Evolutionary conservation across 2,797 vertebrate genomes (phyloP), one percentile per base, ranked within the genome.

Genomic region (Bufotes viridis): DNA sequence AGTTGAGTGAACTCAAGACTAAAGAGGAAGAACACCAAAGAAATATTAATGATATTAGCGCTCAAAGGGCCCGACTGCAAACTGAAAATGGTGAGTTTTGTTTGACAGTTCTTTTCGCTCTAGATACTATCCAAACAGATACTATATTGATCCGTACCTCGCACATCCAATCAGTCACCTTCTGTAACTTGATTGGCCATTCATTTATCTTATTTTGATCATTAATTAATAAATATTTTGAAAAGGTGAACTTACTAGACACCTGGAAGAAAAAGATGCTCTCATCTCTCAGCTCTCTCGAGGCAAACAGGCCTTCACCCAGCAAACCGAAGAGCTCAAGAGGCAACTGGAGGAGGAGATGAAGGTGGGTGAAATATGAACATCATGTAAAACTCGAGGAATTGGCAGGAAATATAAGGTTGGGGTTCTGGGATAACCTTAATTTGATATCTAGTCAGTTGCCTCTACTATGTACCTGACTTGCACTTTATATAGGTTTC

Each of bases 331-430:
- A 57, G 96, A 96, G 81, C 80, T 97, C 1, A 96, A 96, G 91
- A 95, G 96, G 81, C 96, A 96, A 14, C 84, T 95, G 75, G 96
- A 97, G 60, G 96, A 97, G 93, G 96, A 97, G 92, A 93, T 93
- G 49, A 97, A 97, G 94, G 96, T 97, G 34, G 29, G 69, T 29
- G 4, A 51, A 5, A 84, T 58, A 75, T 6, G 7, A 17, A 61
- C 55, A 58, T 3, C 18, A 12, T 6, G 7, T 18, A 18, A 42
- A 42, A 42, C 69, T 42, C 20, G 14, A 72, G 26, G 29, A 17
- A 42, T 34, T 18, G 15, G 69, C 15, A 72, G 69, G 14, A 34
- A 15, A 9, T 72, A 15, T 34, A 3, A 2, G 18, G 61, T 63
- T 63, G 8, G 22, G 53, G 53, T 55, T 55, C 9, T 55, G 53